Evolutionary conservation across 2,113 vertebrate genomes (phyloP), one percentile per base, ranked within the genome.

Genomic region (Engystomops pustulosus): DNA sequence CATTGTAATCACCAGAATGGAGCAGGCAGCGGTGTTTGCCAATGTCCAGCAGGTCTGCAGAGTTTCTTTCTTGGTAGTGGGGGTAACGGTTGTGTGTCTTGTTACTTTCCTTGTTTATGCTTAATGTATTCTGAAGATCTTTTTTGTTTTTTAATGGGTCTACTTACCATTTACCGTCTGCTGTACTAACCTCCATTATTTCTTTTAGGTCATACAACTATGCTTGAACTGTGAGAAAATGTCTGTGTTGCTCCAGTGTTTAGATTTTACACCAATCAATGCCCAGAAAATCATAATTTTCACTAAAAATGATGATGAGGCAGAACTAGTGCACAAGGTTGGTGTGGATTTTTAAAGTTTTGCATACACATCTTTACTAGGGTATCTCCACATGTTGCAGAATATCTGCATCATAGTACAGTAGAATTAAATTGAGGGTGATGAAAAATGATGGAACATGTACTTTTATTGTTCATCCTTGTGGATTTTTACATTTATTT

Each of bases 21-120:
- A 96, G 76, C 97, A 99, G 87, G 96, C 96, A 9, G 95, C 95
- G 0, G 91, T 99, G 38, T 98, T 93, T 0, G 96, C 95, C 18
- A 89, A 91, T 0, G 94, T 99, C 55, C 95, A 96, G 0, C 98
- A 99, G 97, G 97, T 98, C 85, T n/a, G 17, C 8, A 25, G 5
- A n/a, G 3, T 58, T 58, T 9, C 15, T 10, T n/a, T 6, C 41
- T 8, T 62, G 25, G 1, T 1, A 20, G 4, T 11, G 38, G 38
- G 4, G 4, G 38, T 41, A 8, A 41, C 8, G 38, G 6, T 23
- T 23, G 1, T 25, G 6, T 25, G 25, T 25, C n/a, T n/a, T 53
- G 51, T n/a, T 6, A 53, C 1, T 12, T n/a, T 5, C 20, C 23
- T 25, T 23, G 53, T 25, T 3, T 23, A n/a, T 10, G 20, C 8